Conservation (phyloP, 2,888 invertebrate species). For the Smittia aterrima region DNA sequence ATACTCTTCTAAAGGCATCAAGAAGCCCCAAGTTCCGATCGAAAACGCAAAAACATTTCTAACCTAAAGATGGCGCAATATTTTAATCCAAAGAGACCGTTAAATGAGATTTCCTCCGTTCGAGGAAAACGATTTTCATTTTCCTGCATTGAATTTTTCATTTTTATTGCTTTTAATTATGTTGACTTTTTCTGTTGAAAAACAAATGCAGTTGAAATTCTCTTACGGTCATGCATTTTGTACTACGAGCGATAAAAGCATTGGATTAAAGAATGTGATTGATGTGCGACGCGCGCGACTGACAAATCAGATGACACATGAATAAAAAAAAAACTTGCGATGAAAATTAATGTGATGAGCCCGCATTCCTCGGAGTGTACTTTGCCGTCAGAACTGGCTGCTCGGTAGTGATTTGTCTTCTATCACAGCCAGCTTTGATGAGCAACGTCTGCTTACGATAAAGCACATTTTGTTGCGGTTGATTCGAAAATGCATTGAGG, state of each 20-base stretch:
- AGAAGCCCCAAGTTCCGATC: background rate
- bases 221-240: background rate
- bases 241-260: background rate
- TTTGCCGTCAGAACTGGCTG: conserved; percentile 42
- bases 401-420: conserved; percentile 28
- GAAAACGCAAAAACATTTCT: no score
- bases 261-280: conserved; percentile 18
- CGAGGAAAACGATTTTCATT: no score
- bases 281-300: background rate
- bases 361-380: conserved; percentile 17
- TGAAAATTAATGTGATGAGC: background rate
- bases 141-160: conserved; percentile 27
- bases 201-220: background rate
- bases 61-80: no score
- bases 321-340: background rate
- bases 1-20: no score
- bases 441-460: conserved; percentile 32
- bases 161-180: conserved; percentile 40
- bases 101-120: no score
- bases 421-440: conserved; percentile 42
- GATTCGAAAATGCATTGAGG: background rate
- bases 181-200: background rate
- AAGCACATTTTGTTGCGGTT: background rate
- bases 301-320: conserved; percentile 7
- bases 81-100: no score